Conservation (phyloP, 2,113 vertebrate genomes). For the Melospiza melodia region DNA sequence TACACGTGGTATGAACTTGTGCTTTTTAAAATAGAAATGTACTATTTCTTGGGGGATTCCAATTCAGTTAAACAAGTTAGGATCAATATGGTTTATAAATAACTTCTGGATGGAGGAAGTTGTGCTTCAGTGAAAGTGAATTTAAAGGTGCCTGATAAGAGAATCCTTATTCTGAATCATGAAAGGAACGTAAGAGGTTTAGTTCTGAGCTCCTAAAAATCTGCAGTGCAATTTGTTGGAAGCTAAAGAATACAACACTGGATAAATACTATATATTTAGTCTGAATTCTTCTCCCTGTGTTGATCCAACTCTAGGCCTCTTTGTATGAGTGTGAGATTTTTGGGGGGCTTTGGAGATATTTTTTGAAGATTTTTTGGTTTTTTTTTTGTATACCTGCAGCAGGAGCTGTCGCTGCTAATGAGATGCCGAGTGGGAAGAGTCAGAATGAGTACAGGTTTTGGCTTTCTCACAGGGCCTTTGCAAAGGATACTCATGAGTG, state of each 20-base stretch:
- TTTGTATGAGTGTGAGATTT: not conserved
- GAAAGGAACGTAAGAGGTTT: not conserved
- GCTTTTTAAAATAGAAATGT: not conserved
- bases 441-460: accelerated
- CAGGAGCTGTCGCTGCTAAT: not conserved
- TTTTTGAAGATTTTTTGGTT: not conserved
- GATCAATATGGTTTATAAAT: not conserved
- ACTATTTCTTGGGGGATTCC: not conserved
- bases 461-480: not conserved
- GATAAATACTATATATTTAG: not conserved
- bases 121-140: not conserved
- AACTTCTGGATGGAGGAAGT: not conserved
- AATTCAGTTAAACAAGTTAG: not conserved
- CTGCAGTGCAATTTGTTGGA: not conserved
- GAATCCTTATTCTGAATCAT: not conserved
- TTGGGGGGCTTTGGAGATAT: not conserved
- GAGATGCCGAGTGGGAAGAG: not conserved
- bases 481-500: not conserved
- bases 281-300: not conserved
- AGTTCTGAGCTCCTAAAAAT: not conserved
- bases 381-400: accelerated
- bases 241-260: not conserved
- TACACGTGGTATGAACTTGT: accelerated
- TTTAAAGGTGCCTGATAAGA: not conserved
- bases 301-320: not conserved